Evolutionary conservation across 2,113 vertebrate genomes (phyloP), one percentile per base, ranked within the genome.

Genomic region (Solea senegalensis): DNA sequence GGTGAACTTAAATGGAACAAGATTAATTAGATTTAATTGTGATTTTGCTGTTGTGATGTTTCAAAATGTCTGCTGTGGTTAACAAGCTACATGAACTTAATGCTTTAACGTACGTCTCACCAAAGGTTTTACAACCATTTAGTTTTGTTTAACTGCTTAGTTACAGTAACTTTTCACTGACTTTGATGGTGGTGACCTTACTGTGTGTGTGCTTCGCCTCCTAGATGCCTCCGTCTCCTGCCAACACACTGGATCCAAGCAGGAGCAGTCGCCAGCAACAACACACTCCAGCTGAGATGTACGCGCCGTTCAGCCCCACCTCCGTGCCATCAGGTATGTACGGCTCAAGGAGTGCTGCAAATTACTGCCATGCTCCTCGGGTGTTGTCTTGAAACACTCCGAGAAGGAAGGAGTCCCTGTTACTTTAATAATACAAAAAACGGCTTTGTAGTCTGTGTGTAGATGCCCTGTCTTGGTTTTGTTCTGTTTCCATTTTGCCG

Each of bases 161-260:
- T 21, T 58, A 51, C 48, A 62, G 57, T 65, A 75, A 85, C 75
- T 75, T 87, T 77, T 46, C 61, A 67, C 45, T 82, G 86, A 88
- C 81, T 85, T 86, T 84, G 81, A 78, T 44, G 64, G 69, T 16
- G 9, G 65, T 76, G 69, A 79, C 68, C 73, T 86, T 52, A 76
- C 72, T 73, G 50, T 62, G 63, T 74, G 21, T 69, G 72, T 41
- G 60, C 60, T 52, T 71, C 7, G 63, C 50, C 68, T 82, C 61
- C n/a, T 84, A 99, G 98, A 98, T 97, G 92, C 98, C 98, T 76
- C 97, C 96, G 46, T 98, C 97, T 88, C 98, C 98, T 90, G 97
- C 97, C 95, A 97, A 97, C 95, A 96, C 96, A 81, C 95, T 99
- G 94, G 96, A 97, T 92, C 95, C 96, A 5, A 94, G 94, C 90